Base-by-base conservation (phyloP, 1,140 invertebrate species). In the Arion vulgaris region DNA sequence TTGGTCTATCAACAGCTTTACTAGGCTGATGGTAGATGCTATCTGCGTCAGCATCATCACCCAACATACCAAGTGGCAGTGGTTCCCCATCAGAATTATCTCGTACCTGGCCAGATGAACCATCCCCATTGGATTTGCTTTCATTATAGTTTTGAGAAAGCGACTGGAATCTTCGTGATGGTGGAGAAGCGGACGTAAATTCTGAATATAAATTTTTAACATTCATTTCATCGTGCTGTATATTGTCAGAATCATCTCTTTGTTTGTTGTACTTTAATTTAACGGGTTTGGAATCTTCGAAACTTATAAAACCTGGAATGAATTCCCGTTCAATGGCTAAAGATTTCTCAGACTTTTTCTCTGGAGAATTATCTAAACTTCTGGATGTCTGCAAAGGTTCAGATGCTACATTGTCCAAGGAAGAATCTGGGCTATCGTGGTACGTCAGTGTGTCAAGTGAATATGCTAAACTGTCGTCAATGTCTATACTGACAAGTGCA, bases 1-100 rank as follows among this genome's bases (percentile, higher is more conserved):
- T 98, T 0, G 98, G 97, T 85, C 97, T 94, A 92, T 99, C 98
- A n/a, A 99, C 97, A 28, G 96, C 96, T 93, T 98, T 98, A 36
- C 90, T 96, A 85, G 96, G 97, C 92, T 97, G 98, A 93, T 97
- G 97, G 93, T 96, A 98, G 87, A 96, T 96, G 80, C 96, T 97
- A 83, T 97, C 96, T 34, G 96, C 95, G 91, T 98, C 97, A 41
- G 83, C 82, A 41, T 85, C 81, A 71, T 85, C 84, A 80, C 81
- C 32, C 62, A 66, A 7, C 57, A 62, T 23, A 62, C 57, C 83
- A 13, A 85, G 62, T 41, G 82, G 69, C 39, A 51, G 49, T 49
- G 76, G 34, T 45, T 83, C 81, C 0, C 34, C 19, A 38, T 49
- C 49, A 77, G 15, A 34, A 38, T 53, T 62, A 28, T 78, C 85